Base-by-base conservation (phyloP, 2,888 invertebrate species). In the Pantelozetes paolii region DNA sequence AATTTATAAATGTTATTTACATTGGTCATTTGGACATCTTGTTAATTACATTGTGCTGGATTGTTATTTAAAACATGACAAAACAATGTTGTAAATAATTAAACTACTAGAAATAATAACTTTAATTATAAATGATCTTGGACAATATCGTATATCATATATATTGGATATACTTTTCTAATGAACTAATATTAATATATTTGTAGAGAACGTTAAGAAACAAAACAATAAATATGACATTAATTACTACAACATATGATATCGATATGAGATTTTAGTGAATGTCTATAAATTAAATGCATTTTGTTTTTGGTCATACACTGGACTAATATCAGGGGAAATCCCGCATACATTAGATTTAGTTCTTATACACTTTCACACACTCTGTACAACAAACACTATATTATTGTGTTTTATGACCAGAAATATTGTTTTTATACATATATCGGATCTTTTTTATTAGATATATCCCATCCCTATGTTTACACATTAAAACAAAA, bases 391-490 rank as follows among this genome's bases (percentile, higher is more conserved):
- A 3, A 50, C 9, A 50, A 50, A 5, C 6, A n/a, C n/a, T 50
- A n/a, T 50, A 50, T 50, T 50, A 50, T 50, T 50, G n/a, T 50
- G 50, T 20, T 20, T 50, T 50, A 50, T 50, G 50, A 50, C 50
- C 6, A 50, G 5, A 50, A 36, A 18, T 5, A 20, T 9, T 5
- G 6, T 50, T 5, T 18, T 50, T 50, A 9, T 50, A 50, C 50
- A n/a, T 18, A 9, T 50, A 50, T 50, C n/a, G 50, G 50, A 6
- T 9, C 50, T 50, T 50, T 50, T 50, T 50, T 50, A 50, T 50
- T 50, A 50, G 50, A 9, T 50, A 50, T 50, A n/a, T n/a, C 9
- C 50, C 6, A 36, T 50, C 20, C 18, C 9, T 50, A 9, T 15
- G 50, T 50, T 5, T 18, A 50, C 15, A 9, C n/a, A n/a, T n/a